phyloP scores from a whole-genome alignment of 1,140 invertebrate genomes.

The Bombus pascuorum region DNA sequence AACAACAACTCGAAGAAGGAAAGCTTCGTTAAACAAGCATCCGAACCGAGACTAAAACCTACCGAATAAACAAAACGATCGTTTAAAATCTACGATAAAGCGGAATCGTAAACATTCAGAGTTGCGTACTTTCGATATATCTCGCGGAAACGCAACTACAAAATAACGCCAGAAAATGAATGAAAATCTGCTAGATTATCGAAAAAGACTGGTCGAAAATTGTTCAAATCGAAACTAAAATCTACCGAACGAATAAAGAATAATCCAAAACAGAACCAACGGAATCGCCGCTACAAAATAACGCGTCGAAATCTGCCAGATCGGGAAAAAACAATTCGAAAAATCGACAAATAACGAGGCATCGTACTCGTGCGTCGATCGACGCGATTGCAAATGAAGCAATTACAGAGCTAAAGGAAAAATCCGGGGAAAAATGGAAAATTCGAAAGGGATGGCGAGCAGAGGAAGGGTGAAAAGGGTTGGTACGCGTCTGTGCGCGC shows the following conservation, averaged over 20 bases:
- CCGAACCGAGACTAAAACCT: not conserved
- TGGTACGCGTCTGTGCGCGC: not conserved
- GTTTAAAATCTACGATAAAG: not conserved
- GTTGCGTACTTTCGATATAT: not conserved
- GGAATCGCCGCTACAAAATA: not conserved
- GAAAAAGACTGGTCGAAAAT: no score
- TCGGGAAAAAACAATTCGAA: not conserved
- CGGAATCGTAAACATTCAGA: not conserved
- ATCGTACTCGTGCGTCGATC: not conserved
- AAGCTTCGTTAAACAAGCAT: not conserved
- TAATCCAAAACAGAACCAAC: no score
- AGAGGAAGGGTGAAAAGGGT: constrained; percentile 15
- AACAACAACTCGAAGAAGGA: not conserved
- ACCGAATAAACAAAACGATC: not conserved
- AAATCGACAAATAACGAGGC: not conserved
- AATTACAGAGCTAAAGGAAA: not conserved
- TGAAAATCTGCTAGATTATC: not conserved
- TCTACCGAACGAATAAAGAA: no score
- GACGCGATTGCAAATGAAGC: not conserved
- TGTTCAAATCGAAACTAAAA: no score
- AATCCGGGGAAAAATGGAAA: not conserved
- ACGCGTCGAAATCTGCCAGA: not conserved
- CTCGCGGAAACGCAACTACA: accelerated
- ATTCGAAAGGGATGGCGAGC: not conserved
- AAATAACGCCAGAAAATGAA: not conserved